Base-by-base conservation (phyloP, 2,797 vertebrate species). In the Typhlichthys subterraneus region DNA sequence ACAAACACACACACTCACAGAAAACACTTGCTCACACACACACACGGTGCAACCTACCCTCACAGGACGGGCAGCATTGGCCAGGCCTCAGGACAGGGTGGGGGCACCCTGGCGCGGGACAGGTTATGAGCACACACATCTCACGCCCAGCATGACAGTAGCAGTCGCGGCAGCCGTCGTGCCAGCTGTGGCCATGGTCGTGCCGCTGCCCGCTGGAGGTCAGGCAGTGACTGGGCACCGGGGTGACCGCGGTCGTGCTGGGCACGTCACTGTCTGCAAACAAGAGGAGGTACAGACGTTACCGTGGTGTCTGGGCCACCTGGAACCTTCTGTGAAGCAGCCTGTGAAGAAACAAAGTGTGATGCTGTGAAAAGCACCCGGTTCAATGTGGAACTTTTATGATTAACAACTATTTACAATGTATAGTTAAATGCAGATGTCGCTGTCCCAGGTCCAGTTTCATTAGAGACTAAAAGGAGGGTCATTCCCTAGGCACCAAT, bases 91-190 rank as follows among this genome's bases (percentile, higher is more conserved):
- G 89, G 10, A 89, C 85, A 0, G 93, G 93, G 49, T 89, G 77
- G 29, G 85, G 70, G 42, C 93, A 94, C 82, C 79, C 86, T 65
- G 93, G 93, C 46, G 89, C 88, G 0, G 91, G 84, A 61, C 93
- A 94, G 59, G 92, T 90, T 69, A 94, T 94, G 73, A 94, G 89
- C 15, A 94, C 90, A 38, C 93, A 94, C 93, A 94, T 94, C 84
- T 94, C 93, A n/a, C 89, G 84, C 2, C 91, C 92, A 0, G 78
- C 80, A 47, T 93, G 88, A 76, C 93, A 94, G 84, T 88, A 93
- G 72, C 93, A 94, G 84, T 94, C 93, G 0, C 93, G 85, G 7
- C 93, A 94, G 60, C 93, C 93, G 0, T 94, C 93, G 1, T 94
- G 93, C 93, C 93, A 94, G 67, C 85, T 76, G 23, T 91, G 85